phyloP scores from a whole-genome alignment of 2,113 vertebrate species.

The Numenius arquata region DNA sequence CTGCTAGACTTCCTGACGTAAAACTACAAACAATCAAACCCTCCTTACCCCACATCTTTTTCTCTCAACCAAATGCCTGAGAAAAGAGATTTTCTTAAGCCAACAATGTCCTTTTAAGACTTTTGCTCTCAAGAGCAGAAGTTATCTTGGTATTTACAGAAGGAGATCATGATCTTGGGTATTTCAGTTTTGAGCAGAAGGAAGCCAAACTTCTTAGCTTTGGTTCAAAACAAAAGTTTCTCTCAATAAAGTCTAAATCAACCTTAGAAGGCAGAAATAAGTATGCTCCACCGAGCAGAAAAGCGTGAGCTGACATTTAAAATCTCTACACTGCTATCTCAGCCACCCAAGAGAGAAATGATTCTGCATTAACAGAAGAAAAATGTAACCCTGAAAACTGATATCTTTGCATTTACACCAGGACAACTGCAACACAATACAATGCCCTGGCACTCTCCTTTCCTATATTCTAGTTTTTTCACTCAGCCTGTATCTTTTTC shows the following conservation, averaged over 20 bases:
- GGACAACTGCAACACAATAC: neutral
- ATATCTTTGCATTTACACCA: neutral
- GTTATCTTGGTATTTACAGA: neutral
- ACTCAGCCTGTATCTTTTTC: neutral
- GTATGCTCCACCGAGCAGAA: neutral
- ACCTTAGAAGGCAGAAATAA: conserved; percentile 25
- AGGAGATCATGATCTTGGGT: neutral
- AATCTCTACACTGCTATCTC: neutral
- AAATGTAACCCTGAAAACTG: neutral
- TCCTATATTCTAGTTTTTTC: neutral
- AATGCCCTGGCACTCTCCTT: neutral
- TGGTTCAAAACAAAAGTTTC: conserved; percentile 27
- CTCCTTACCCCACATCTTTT: conserved; percentile 28
- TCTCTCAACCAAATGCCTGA: conserved; percentile 15
- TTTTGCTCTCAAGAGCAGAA: neutral
- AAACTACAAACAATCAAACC: conserved; percentile 62
- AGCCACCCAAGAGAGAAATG: conserved; percentile 30
- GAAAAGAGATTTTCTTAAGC: neutral
- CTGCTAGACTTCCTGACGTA: conserved; percentile 62
- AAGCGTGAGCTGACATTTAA: neutral
- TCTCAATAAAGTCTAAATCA: conserved; percentile 37
- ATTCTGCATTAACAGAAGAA: neutral
- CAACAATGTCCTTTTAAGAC: neutral
- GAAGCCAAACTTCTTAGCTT: neutral
- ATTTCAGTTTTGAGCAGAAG: neutral